Evolutionary conservation across 2,113 vertebrate genomes (phyloP).

Genomic region (Neogale vison): DNA sequence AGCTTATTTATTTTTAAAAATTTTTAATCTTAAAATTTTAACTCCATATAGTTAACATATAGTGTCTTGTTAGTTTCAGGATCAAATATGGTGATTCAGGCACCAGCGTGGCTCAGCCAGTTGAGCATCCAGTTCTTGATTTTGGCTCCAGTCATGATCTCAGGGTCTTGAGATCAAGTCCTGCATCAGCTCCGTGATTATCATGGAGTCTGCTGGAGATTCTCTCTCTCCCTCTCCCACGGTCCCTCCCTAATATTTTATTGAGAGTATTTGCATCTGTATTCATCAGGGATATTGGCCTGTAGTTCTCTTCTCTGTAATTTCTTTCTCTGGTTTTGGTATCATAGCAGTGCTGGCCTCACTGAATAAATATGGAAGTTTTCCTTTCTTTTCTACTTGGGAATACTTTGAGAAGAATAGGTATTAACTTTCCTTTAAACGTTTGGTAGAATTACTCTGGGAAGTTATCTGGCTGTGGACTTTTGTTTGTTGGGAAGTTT

Average conservation of each 20-base stretch:
- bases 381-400: background rate
- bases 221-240: too few relatives aligned
- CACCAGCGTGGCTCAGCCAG: too few relatives aligned
- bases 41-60: background rate
- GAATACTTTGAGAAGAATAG: background rate
- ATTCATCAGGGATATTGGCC: background rate
- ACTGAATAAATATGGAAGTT: background rate
- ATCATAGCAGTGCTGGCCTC: background rate
- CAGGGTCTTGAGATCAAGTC: too few relatives aligned
- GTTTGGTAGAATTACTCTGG: background rate
- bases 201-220: too few relatives aligned
- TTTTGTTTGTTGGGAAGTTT: background rate
- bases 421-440: background rate
- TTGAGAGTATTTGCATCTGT: background rate
- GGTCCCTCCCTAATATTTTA: background rate
- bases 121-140: too few relatives aligned
- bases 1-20: background rate
- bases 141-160: too few relatives aligned
- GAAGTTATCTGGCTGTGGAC: background rate
- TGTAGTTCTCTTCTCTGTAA: background rate
- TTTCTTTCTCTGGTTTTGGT: background rate
- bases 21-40: background rate
- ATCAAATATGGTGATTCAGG: background rate
- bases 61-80: background rate
- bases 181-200: too few relatives aligned